Evolutionary conservation across 2,113 vertebrate species (phyloP).

Genomic region (Perognathus longimembris): DNA sequence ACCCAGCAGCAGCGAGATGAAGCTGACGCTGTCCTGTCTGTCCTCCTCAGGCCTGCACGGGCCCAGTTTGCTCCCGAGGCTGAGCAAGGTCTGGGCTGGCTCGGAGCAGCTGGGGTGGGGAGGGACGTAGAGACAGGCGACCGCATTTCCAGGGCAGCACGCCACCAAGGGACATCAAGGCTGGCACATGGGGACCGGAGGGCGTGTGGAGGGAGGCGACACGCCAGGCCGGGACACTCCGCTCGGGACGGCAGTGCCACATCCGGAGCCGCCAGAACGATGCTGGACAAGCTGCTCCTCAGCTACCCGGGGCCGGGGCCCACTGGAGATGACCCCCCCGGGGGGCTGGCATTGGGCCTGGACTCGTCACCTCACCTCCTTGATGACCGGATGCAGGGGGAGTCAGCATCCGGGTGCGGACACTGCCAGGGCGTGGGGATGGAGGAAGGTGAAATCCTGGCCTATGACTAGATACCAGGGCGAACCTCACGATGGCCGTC

Average conservation of each 20-base stretch:
- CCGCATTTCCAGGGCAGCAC: too few species aligned
- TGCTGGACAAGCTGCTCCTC: too few species aligned
- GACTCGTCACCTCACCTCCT: not conserved
- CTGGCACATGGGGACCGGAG: not conserved
- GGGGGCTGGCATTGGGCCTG: not conserved
- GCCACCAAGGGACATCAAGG: not conserved
- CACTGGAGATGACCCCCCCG: not conserved
- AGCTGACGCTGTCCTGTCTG: not conserved
- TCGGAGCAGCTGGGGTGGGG: not conserved
- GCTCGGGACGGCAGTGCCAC: not conserved
- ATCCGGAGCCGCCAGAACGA: not conserved
- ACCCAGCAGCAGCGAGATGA: not conserved
- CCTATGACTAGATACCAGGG: accelerated
- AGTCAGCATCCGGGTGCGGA: too few species aligned
- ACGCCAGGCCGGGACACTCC: not conserved
- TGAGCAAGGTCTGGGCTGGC: not conserved
- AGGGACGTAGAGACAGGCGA: not conserved
- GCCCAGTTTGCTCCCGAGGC: not conserved
- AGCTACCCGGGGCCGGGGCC: not conserved
- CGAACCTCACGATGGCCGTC: accelerated
- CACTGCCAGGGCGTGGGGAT: accelerated
- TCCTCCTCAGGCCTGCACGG: not conserved
- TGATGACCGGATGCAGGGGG: not conserved
- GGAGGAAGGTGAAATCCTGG: not conserved
- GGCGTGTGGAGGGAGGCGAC: not conserved